A percentile compares a stretch with the other conserved stretches of the same genome.
These are phyloP conservation scores for Brienomyrus longianalis DNA, from an alignment of 2,113 vertebrate species.

Conservation along the genomic window DNA sequence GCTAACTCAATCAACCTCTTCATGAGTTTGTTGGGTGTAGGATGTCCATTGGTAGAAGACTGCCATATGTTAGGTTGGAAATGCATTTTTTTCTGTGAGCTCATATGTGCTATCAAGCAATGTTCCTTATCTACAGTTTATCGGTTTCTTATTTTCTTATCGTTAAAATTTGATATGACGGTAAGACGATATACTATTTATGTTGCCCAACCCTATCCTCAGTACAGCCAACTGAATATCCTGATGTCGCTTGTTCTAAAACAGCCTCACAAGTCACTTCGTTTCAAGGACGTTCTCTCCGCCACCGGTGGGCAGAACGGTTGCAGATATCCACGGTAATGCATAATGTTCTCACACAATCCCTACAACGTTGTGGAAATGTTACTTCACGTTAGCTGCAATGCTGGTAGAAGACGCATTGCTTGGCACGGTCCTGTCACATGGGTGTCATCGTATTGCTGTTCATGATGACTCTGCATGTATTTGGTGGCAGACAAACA, in stretches of 20 bases:
- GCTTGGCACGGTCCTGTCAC: not conserved
- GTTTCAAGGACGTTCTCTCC: not conserved
- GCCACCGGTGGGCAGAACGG: not conserved
- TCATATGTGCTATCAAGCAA: not conserved
- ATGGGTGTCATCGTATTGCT: not conserved
- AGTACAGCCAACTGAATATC: not conserved
- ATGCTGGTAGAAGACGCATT: not conserved
- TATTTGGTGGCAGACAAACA: not conserved
- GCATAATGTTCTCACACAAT: not conserved
- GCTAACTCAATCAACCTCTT: not conserved
- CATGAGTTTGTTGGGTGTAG: not conserved
- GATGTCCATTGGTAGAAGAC: not conserved
- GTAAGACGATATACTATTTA: not conserved
- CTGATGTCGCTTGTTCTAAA: not conserved
- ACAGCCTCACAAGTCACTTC: not conserved
- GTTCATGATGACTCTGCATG: not conserved
- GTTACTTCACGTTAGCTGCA: not conserved
- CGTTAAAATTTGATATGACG: not conserved
- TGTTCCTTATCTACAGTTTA: not conserved
- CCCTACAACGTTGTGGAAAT: not conserved
- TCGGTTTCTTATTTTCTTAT: not conserved
- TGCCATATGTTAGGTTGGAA: not conserved
- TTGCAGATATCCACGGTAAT: not conserved
- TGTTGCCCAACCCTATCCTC: not conserved
- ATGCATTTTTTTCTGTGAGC: not conserved